Evolutionary conservation across 2,113 vertebrate species (phyloP).

Genomic region (Tenebrosternarchus preto): DNA sequence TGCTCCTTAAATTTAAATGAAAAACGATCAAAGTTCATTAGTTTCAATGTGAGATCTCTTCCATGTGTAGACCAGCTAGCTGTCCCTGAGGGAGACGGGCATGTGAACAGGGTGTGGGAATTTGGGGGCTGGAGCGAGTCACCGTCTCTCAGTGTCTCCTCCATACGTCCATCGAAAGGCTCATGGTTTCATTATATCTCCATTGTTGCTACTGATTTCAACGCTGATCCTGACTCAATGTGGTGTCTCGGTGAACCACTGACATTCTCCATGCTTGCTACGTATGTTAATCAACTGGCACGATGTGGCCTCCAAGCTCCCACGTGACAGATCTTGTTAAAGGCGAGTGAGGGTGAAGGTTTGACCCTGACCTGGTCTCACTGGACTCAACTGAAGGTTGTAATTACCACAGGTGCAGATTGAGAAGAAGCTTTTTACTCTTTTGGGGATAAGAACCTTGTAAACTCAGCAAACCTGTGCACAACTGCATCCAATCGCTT

Average conservation of each 20-base stretch:
- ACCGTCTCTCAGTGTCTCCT: neutral
- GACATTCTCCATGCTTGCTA: neutral
- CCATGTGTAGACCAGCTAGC: neutral
- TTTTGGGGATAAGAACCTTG: neutral
- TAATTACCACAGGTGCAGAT: neutral
- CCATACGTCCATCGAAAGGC: neutral
- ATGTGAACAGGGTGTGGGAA: neutral
- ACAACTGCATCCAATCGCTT: neutral
- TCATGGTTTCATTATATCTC: slow-evolving; percentile 3
- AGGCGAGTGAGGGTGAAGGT: neutral
- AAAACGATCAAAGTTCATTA: neutral
- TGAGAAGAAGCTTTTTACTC: neutral
- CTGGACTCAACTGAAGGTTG: neutral
- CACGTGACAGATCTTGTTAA: neutral
- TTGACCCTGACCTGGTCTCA: slow-evolving; percentile 7
- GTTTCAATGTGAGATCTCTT: neutral
- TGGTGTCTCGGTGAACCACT: slow-evolving; percentile 42
- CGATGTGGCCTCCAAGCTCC: neutral
- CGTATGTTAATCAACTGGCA: neutral
- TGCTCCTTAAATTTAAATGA: slow-evolving; percentile 36
- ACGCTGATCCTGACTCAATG: slow-evolving; percentile 31
- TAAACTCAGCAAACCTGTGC: slow-evolving; percentile 1
- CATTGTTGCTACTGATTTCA: slow-evolving; percentile 25
- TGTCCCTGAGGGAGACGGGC: neutral
- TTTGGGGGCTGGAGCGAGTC: neutral